Conservation (phyloP, 1,140 invertebrate species). For the Ceratina australensis region DNA sequence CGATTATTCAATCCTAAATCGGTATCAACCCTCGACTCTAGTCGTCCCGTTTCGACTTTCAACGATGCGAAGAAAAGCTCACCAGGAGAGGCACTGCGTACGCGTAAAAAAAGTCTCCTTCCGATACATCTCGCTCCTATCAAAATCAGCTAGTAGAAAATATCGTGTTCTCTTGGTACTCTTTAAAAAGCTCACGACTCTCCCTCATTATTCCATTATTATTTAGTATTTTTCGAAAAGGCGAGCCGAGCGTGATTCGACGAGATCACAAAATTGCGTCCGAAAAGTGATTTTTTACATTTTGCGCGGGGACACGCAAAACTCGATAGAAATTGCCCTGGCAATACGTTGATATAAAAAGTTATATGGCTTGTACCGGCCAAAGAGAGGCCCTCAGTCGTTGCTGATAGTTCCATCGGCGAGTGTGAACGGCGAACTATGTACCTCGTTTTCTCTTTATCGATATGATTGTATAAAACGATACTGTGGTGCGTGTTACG, state of each 20-base stretch:
- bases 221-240: background rate
- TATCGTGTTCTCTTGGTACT: slow-evolving; percentile 36
- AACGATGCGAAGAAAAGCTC: slow-evolving; percentile 15
- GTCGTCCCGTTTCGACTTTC: background rate
- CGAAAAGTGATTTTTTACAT: background rate
- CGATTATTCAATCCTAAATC: slow-evolving; percentile 22
- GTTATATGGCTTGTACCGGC: slow-evolving; percentile 22
- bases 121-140: slow-evolving; percentile 15
- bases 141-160: slow-evolving; percentile 57
- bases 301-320: slow-evolving; percentile 21
- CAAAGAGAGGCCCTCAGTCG: slow-evolving; percentile 24
- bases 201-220: background rate
- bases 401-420: slow-evolving; percentile 47
- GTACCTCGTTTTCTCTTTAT: slow-evolving; percentile 11
- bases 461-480: slow-evolving; percentile 29
- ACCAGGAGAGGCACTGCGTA: slow-evolving; percentile 32
- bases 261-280: background rate
- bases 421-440: slow-evolving; percentile 16
- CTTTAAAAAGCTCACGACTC: slow-evolving; percentile 23
- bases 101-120: slow-evolving; percentile 20
- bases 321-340: background rate
- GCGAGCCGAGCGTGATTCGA: background rate
- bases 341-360: slow-evolving; percentile 52
- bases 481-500: background rate
- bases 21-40: slow-evolving; percentile 26